These are phyloP conservation scores for Camelus dromedarius DNA, from an alignment of 2,113 vertebrate genomes.

Conservation along the genomic window DNA sequence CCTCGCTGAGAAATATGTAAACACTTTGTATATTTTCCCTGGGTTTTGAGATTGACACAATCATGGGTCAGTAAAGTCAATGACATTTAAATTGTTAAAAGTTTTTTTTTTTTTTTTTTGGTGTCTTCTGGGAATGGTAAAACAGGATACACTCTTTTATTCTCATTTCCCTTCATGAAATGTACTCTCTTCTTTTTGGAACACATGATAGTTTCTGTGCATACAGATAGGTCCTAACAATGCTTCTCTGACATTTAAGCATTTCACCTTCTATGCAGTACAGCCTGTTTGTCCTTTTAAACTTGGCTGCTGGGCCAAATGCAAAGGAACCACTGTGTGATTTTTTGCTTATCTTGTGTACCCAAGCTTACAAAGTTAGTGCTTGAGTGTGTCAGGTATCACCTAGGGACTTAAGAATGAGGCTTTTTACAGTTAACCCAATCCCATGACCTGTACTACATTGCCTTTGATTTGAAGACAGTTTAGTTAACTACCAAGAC, in stretches of 20 bases:
- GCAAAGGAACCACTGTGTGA: conserved; percentile 90
- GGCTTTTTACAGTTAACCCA: conserved; percentile 89
- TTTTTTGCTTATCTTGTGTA: conserved; percentile 88
- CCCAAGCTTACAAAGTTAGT: conserved; percentile 86
- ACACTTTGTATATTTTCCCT: conserved; percentile 85
- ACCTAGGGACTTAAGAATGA: conserved; percentile 89
- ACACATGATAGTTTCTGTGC: conserved; percentile 88
- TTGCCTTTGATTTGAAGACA: conserved; percentile 88
- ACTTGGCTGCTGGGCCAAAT: conserved; percentile 87
- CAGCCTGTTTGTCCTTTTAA: conserved; percentile 88
- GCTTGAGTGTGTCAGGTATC: conserved; percentile 90
- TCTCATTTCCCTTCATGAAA: conserved; percentile 85
- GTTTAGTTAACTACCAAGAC: conserved; percentile 86
- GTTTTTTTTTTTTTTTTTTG: conserved; percentile 65
- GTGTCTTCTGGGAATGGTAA: conserved; percentile 86
- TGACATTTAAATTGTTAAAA: conserved; percentile 86
- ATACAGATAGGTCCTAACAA: conserved; percentile 89
- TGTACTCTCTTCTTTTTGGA: conserved; percentile 83
- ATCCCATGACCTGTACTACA: conserved; percentile 85
- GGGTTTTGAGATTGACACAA: conserved; percentile 78
- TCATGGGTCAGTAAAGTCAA: conserved; percentile 84
- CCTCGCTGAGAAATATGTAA: conserved; percentile 73
- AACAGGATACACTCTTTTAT: conserved; percentile 88
- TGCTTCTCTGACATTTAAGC: conserved; percentile 89
- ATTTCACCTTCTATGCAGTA: conserved; percentile 85